A percentile compares a stretch with the other conserved stretches of the same genome.
phyloP scores from a whole-genome alignment of 2,888 invertebrate genomes.

The Cantharis lateralis region DNA sequence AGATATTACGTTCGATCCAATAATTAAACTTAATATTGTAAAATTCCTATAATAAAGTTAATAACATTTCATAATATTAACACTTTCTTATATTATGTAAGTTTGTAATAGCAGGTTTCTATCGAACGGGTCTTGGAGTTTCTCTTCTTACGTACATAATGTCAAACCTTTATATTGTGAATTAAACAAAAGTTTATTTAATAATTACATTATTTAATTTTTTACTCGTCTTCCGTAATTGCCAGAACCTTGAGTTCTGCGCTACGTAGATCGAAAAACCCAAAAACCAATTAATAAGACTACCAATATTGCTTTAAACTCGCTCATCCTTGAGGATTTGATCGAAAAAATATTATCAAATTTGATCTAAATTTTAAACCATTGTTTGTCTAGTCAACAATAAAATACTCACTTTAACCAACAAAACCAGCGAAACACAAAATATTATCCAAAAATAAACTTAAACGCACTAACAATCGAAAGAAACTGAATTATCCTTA shows the following conservation, averaged over 20 bases:
- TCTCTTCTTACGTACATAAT: background rate
- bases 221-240: background rate
- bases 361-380: background rate
- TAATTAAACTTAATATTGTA: background rate
- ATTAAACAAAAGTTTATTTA: background rate
- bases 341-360: background rate
- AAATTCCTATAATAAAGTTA: background rate
- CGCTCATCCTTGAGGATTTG: background rate
- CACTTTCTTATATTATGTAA: background rate
- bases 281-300: background rate
- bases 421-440: background rate
- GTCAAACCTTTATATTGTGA: background rate
- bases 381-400: background rate
- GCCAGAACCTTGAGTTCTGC: background rate
- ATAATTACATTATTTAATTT: background rate
- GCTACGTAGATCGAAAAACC: background rate
- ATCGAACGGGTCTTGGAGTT: background rate
- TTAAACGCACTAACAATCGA: background rate
- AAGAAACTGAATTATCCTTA: constrained; percentile 20
- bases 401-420: background rate
- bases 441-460: background rate
- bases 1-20: background rate
- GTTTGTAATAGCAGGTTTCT: background rate
- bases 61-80: background rate
- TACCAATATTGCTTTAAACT: background rate